Base-by-base conservation (phyloP, 2,797 vertebrate species). In the Cephalopachus bancanus region DNA sequence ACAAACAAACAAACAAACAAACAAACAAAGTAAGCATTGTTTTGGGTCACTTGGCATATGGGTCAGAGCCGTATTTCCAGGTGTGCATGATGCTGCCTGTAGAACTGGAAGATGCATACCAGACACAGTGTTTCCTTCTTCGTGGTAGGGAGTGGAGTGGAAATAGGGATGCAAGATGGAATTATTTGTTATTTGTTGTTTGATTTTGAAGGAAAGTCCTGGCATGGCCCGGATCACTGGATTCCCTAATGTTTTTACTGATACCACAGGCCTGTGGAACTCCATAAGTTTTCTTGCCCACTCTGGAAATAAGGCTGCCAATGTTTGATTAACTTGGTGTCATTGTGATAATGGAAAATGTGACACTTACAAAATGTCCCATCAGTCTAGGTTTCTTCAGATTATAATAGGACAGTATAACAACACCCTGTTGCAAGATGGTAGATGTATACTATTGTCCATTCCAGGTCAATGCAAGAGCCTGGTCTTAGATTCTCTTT, bases 401-500 rank as follows among this genome's bases (percentile, higher is more conserved):
- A 53, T 37, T 53, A 3, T 6, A 26, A 6, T 0, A 44, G 44
- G 44, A 44, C 44, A 44, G 44, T 7, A 15, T 0, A 1, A 2
- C 3, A 10, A 1, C 49, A 51, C 60, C 51, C 19, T 44, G 20
- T 74, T 11, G 14, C 4, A n/a, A 76, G 37, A 11, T 9, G 17
- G n/a, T 20, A 11, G 8, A 20, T 1, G 60, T 4, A 11, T 10
- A 4, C n/a, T 3, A 0, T 3, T 12, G 55, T 20, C 26, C 64
- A 15, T 17, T 14, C n/a, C n/a, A 74, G 72, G 26, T 49, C 72
- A n/a, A 2, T 24, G 17, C 30, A 60, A 62, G 51, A 44, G 44
- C 44, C 11, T 0, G 7, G 7, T 33, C 10, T 62, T 4, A 26
- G 33, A 16, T 5, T 55, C 10, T 79, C 74, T 22, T 64, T 59